Percentiles rank a stretch among this genome's conserved stretches.
Evolutionary conservation across 2,797 vertebrate species (phyloP).

Genomic region (Phataginus tetradactyla): DNA sequence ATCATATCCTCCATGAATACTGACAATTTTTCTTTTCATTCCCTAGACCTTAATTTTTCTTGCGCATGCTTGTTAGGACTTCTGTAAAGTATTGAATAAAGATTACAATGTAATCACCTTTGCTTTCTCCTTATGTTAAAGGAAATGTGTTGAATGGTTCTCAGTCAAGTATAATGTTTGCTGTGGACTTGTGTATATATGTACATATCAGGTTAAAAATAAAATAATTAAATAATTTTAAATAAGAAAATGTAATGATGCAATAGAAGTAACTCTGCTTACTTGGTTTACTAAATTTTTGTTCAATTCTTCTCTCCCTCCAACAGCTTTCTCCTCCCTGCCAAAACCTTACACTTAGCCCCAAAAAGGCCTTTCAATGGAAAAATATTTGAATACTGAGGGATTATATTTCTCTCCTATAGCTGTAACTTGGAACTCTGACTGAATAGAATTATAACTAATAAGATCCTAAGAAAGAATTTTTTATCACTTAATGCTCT

Average conservation of each 20-base stretch:
- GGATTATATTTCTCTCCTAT: background rate
- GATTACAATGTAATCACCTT: background rate
- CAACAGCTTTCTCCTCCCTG: background rate
- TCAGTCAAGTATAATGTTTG: background rate
- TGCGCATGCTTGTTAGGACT: background rate
- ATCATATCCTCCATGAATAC: background rate
- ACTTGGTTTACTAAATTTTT: slow-evolving; percentile 31
- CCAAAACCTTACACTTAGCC: background rate
- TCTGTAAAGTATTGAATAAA: background rate
- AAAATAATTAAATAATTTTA: slow-evolving; percentile 3
- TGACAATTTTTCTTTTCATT: background rate
- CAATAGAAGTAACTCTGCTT: slow-evolving; percentile 25
- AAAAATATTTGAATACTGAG: slow-evolving; percentile 25
- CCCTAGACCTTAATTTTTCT: background rate
- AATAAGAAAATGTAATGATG: slow-evolving; percentile 22
- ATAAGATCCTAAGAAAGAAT: background rate
- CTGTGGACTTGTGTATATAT: background rate
- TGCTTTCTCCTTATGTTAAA: slow-evolving; percentile 39
- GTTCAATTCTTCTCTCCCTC: slow-evolving; percentile 24
- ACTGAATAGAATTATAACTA: slow-evolving; percentile 14
- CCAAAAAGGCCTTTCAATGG: background rate
- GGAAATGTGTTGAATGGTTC: background rate
- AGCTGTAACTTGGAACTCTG: slow-evolving; percentile 35
- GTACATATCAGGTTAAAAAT: slow-evolving; percentile 22
- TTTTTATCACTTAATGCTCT: slow-evolving; percentile 34